A percentile compares a stretch with the other conserved stretches of the same genome.
These are phyloP conservation scores for Harpalus rufipes DNA, from an alignment of 2,888 invertebrate genomes.

Conservation along the genomic window DNA sequence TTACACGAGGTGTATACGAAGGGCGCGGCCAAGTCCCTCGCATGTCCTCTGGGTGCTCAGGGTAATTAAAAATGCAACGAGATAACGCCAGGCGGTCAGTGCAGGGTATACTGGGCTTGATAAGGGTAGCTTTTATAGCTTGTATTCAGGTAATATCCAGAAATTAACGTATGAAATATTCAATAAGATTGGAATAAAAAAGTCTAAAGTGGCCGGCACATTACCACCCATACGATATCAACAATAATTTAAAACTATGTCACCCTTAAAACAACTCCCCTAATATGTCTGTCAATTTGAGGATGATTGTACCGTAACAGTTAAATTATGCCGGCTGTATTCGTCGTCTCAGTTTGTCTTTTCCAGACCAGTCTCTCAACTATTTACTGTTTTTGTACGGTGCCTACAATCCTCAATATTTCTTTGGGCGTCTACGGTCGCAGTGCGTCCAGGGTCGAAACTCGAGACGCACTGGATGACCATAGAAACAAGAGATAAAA, in stretches of 20 bases:
- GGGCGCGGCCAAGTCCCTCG: slow-evolving; percentile 29
- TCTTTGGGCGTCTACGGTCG: not conserved
- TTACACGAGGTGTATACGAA: slow-evolving; percentile 27
- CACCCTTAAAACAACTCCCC: not conserved
- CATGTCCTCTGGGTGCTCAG: slow-evolving; percentile 27
- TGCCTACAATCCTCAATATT: not conserved
- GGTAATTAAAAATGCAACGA: slow-evolving; percentile 55
- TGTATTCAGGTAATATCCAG: slow-evolving; percentile 38
- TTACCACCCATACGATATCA: not conserved
- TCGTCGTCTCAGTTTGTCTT: slow-evolving; percentile 42
- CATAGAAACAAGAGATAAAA: not conserved
- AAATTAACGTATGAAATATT: slow-evolving; percentile 43
- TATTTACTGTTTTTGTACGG: not conserved
- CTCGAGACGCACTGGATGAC: not conserved
- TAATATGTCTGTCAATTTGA: not conserved
- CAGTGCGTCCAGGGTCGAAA: not conserved
- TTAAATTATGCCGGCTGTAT: slow-evolving; percentile 46
- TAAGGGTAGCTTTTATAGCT: slow-evolving; percentile 20
- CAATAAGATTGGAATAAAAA: not conserved
- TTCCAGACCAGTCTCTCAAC: slow-evolving; percentile 7
- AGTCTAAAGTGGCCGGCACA: too few relatives aligned
- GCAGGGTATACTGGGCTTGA: slow-evolving; percentile 24
- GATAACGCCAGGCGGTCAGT: slow-evolving; percentile 44
- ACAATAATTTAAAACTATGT: not conserved
- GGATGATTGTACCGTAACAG: slow-evolving; percentile 27